phyloP scores from a whole-genome alignment of 1,140 invertebrate species.

The Trichonephila clavipes region DNA sequence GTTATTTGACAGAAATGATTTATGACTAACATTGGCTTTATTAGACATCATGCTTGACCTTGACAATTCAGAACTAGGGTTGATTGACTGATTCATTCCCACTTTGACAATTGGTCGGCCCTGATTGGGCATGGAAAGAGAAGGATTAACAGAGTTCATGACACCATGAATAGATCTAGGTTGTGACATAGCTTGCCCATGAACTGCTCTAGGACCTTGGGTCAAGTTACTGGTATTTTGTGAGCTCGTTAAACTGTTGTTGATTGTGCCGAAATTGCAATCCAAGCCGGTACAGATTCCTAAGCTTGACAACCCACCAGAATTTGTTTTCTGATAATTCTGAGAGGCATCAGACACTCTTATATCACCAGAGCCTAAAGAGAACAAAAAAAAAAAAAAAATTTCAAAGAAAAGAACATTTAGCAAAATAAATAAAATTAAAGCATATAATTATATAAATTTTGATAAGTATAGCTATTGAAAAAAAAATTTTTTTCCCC shows the following conservation, averaged over 20 bases:
- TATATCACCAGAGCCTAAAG: not conserved
- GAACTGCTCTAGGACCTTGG: slow-evolving; percentile 38
- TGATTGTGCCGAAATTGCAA: not conserved
- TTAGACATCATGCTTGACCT: slow-evolving; percentile 22
- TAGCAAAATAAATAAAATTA: too few relatives aligned
- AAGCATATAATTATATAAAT: too few relatives aligned
- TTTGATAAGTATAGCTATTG: too few relatives aligned
- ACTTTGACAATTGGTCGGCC: slow-evolving; percentile 80
- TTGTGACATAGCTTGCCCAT: slow-evolving; percentile 50
- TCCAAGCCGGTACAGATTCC: slow-evolving; percentile 16
- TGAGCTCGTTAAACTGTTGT: not conserved
- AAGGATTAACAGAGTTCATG: slow-evolving; percentile 56
- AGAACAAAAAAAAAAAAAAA: not conserved
- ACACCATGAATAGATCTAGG: slow-evolving; percentile 50
- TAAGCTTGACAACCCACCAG: not conserved
- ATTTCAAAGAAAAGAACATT: too few relatives aligned
- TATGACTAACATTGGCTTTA: slow-evolving; percentile 49
- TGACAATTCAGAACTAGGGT: slow-evolving; percentile 42
- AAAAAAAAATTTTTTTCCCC: too few relatives aligned
- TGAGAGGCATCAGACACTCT: not conserved
- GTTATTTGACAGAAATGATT: slow-evolving; percentile 52
- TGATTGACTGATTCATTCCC: slow-evolving; percentile 74
- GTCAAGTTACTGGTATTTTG: slow-evolving; percentile 19
- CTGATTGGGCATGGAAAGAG: slow-evolving; percentile 72
- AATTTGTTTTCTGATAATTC: slow-evolving; percentile 9